Percentiles rank a stretch among this genome's conserved stretches.
Conservation (phyloP, 2,888 invertebrate species). For the Pandemis cinnamomeana region DNA sequence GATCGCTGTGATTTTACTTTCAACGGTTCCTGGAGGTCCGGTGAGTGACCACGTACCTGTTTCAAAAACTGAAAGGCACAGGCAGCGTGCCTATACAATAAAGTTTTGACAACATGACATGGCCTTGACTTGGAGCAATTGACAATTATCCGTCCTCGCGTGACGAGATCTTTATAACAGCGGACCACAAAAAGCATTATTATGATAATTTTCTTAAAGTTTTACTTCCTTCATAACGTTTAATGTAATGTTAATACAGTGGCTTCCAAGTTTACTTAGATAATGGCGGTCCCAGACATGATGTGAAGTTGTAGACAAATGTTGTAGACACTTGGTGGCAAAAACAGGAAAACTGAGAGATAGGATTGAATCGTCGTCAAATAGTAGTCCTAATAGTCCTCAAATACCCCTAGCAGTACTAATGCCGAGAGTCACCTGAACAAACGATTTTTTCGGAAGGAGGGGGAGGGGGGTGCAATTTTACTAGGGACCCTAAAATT, state of each 20-base stretch:
- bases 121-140: constrained; percentile 30
- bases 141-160: constrained; percentile 24
- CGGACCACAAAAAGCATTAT: constrained; percentile 27
- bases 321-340: too few species aligned
- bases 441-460: too few species aligned
- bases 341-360: too few species aligned
- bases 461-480: too few species aligned
- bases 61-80: not conserved
- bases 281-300: not conserved
- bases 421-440: too few species aligned
- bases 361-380: too few species aligned
- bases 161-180: constrained; percentile 26
- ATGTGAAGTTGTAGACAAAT: too few species aligned
- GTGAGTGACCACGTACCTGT: not conserved
- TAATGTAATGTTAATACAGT: not conserved
- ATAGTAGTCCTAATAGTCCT: too few species aligned
- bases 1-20: too few species aligned
- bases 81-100: not conserved
- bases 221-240: constrained; percentile 27
- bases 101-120: constrained; percentile 8
- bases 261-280: not conserved
- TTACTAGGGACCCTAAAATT: too few species aligned
- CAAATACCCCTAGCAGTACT: too few species aligned
- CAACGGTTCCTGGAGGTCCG: too few species aligned
- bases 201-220: constrained; percentile 30